phyloP scores from a whole-genome alignment of 2,888 invertebrate genomes.

The Periphyllus acericola region DNA sequence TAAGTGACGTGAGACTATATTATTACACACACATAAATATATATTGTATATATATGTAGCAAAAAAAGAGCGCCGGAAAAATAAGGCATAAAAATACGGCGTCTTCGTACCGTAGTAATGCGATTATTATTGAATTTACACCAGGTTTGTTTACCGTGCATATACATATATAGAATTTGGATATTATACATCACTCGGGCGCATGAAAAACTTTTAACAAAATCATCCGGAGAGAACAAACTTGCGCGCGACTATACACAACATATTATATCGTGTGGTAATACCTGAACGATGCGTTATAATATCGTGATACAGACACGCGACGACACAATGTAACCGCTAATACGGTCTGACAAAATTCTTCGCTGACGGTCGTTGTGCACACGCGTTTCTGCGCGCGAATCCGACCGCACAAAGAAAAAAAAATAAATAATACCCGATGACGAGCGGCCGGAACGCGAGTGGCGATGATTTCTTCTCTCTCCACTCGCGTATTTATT shows the following conservation, averaged over 20 bases:
- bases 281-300: too few relatives aligned
- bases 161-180: too few relatives aligned
- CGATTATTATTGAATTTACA: background rate
- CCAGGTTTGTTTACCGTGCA: background rate
- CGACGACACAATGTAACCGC: background rate
- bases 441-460: background rate
- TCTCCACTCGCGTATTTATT: background rate
- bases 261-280: background rate
- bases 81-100: background rate
- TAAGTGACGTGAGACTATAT: background rate
- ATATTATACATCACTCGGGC: background rate
- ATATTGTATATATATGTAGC: background rate
- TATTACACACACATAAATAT: background rate
- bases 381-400: background rate
- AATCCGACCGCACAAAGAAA: background rate
- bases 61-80: background rate
- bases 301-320: background rate
- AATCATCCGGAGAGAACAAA: background rate
- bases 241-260: background rate
- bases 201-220: background rate
- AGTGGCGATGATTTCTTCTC: too few relatives aligned
- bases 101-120: background rate
- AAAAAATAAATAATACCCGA: background rate
- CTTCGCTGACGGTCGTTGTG: background rate
- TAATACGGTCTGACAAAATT: background rate